A percentile compares a stretch with the other conserved stretches of the same genome.
Evolutionary conservation across 2,113 vertebrate genomes (phyloP).

Genomic region (Crotophaga sulcirostris): DNA sequence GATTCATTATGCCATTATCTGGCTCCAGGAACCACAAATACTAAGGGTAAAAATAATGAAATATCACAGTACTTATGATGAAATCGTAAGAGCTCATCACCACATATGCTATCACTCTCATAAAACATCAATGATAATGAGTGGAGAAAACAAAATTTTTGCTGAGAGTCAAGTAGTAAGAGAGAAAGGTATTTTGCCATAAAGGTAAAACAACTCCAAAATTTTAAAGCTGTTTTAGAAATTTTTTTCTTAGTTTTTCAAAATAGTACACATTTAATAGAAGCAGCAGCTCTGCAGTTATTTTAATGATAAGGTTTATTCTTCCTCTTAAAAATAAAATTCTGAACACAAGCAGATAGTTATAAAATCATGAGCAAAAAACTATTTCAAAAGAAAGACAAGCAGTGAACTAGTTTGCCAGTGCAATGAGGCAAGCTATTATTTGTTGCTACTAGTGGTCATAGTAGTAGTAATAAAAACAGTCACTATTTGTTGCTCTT

Average conservation of each 20-base stretch:
- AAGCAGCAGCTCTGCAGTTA: not conserved
- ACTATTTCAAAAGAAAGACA: not conserved
- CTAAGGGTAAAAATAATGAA: not conserved
- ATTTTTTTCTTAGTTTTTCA: not conserved
- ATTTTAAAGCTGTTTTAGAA: not conserved
- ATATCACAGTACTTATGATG: not conserved
- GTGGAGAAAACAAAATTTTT: conserved; percentile 1
- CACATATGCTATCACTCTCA: not conserved
- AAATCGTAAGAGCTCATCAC: not conserved
- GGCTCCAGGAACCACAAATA: not conserved
- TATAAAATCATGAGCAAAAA: not conserved
- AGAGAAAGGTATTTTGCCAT: not conserved
- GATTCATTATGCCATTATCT: not conserved
- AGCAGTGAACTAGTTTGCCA: not conserved
- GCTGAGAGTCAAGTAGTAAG: not conserved
- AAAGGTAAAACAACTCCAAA: not conserved
- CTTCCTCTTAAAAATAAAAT: conserved; percentile 55
- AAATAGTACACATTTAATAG: not conserved
- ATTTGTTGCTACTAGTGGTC: not conserved
- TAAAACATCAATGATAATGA: not conserved
- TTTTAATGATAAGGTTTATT: conserved; percentile 51
- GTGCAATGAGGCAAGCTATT: not conserved
- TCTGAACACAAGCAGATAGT: not conserved
- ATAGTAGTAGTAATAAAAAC: not conserved
- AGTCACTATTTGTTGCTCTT: not conserved